Percentiles rank a stretch among this genome's conserved stretches.
These are phyloP conservation scores for Oligia latruncula DNA, from an alignment of 2,888 invertebrate species.

Conservation along the genomic window DNA sequence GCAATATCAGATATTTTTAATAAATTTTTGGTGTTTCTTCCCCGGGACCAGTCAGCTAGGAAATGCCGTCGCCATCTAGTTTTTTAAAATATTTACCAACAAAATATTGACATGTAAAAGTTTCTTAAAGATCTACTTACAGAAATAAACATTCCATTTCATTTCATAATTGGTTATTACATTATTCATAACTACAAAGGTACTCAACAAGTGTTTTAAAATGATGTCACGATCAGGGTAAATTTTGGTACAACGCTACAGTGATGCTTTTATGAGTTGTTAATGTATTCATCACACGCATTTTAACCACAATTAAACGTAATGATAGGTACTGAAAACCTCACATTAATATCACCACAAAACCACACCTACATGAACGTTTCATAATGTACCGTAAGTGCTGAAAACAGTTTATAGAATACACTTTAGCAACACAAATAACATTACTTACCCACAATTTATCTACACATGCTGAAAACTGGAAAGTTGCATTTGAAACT, in stretches of 20 bases:
- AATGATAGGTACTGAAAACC: slow-evolving; percentile 3
- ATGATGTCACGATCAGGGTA: not conserved
- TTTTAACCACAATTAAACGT: not conserved
- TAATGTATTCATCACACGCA: not conserved
- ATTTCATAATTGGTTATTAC: not conserved
- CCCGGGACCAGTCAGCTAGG: not conserved
- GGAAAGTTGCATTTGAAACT: slow-evolving; percentile 18
- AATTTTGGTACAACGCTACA: not conserved
- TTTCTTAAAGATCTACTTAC: not conserved
- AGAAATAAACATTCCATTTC: not conserved
- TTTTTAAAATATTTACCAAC: not conserved
- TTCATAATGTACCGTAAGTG: slow-evolving; percentile 5
- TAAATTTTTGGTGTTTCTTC: not conserved
- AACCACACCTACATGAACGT: slow-evolving; percentile 8
- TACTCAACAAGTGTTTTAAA: not conserved
- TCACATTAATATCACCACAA: slow-evolving; percentile 19
- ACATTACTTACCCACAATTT: not conserved
- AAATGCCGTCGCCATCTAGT: not conserved
- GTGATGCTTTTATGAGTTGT: not conserved
- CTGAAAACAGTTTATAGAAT: slow-evolving; percentile 6
- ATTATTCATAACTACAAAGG: not conserved
- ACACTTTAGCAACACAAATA: slow-evolving; percentile 5
- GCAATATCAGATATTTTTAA: not conserved
- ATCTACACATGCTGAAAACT: slow-evolving; percentile 1
- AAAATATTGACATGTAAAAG: not conserved